Base-by-base conservation (phyloP, 2,113 vertebrate genomes). In the Origma solitaria region DNA sequence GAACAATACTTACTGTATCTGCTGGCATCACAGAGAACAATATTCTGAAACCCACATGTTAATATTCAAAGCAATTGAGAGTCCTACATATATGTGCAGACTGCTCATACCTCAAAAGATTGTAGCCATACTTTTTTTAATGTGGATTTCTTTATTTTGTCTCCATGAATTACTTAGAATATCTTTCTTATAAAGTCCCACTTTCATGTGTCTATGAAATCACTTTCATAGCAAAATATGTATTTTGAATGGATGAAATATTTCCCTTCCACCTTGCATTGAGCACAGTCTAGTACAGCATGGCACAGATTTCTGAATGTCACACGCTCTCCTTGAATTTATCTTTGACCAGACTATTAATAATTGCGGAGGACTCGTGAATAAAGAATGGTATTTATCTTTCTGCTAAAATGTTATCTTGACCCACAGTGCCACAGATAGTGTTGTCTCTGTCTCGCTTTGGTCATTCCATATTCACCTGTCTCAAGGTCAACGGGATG, bases 401-500 rank as follows among this genome's bases (percentile, higher is more conserved):
- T 96, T 94, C 80, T 92, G 45, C 75, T 96, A 90, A 88, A 69
- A 91, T 12, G 44, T 86, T 97, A 95, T 94, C 92, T 97, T 95
- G 82, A 96, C 70, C 82, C 23, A 31, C n/a, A 50, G 75, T 93
- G 61, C 35, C 75, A 95, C 18, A 40, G 71, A 88, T n/a, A 94
- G 54, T 14, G 58, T 78, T 96, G 92, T 93, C 44, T 77, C 35
- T 83, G 33, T 88, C 94, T 94, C 54, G 69, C 83, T 95, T 83
- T 85, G 82, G 85, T 50, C 68, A 87, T 90, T 97, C 64, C 3
- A 19, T 70, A 84, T 62, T 95, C 86, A 95, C 83, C 69, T 94
- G 33, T 77, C 38, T 97, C 97, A 98, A 98, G 97, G 97, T 98
- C 96, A 98, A 84, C 28, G 68, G 70, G 86, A 95, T 95, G 92